phyloP scores from a whole-genome alignment of 2,797 vertebrate genomes.

The Pempheris klunzingeri region DNA sequence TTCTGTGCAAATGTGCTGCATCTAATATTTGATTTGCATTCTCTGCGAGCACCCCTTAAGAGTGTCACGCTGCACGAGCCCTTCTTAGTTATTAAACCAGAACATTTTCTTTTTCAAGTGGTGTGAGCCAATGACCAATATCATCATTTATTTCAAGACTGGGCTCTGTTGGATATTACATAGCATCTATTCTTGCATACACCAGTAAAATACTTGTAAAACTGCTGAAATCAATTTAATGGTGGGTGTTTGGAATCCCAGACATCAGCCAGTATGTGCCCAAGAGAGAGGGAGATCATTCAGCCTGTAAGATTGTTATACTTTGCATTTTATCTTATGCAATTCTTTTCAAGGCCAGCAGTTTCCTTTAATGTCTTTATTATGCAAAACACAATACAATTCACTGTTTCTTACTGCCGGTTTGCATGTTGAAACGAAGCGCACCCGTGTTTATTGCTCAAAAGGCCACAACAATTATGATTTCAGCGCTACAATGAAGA shows the following conservation, averaged over 20 bases:
- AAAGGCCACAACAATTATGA: conserved; percentile 63
- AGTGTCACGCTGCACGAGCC: not conserved
- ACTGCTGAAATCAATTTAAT: conserved; percentile 39
- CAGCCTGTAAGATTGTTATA: conserved; percentile 29
- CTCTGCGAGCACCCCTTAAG: not conserved
- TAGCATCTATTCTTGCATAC: not conserved
- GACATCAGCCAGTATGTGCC: conserved; percentile 24
- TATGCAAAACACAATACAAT: conserved; percentile 40
- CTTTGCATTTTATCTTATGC: conserved; percentile 36
- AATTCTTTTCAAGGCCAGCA: conserved; percentile 41
- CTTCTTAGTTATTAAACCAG: conserved; percentile 5
- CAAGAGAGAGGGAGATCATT: conserved; percentile 23
- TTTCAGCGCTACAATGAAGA: conserved; percentile 29
- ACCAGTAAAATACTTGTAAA: conserved; percentile 20
- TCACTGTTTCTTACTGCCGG: conserved; percentile 15
- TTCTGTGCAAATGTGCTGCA: not conserved
- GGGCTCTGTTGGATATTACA: conserved; percentile 1
- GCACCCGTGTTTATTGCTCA: conserved; percentile 53
- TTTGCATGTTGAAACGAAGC: conserved; percentile 38
- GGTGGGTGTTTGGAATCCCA: conserved; percentile 42
- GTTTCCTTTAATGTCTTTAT: conserved; percentile 46
- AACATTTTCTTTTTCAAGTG: conserved; percentile 5
- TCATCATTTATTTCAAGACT: conserved; percentile 17
- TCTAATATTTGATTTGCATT: not conserved
- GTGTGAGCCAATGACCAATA: conserved; percentile 8